A percentile compares a stretch with the other conserved stretches of the same genome.
Evolutionary conservation across 2,113 vertebrate genomes (phyloP).

Genomic region (Saimiri boliviensis): DNA sequence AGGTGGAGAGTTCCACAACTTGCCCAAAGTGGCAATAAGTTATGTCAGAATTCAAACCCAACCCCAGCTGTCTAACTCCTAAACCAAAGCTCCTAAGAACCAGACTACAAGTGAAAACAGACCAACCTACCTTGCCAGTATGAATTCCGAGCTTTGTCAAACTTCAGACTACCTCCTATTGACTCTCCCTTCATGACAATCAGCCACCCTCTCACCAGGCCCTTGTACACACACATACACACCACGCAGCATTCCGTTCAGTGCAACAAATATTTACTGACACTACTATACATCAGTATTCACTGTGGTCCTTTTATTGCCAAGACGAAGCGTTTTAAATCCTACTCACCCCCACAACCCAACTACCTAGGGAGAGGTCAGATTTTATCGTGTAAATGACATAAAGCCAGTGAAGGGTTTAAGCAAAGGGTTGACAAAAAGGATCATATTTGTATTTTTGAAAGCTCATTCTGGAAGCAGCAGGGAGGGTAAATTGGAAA

Average conservation of each 20-base stretch:
- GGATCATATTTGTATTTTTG: slow-evolving; percentile 55
- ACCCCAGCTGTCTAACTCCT: background rate
- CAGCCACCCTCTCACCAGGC: background rate
- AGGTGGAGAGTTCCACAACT: background rate
- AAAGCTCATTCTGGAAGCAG: slow-evolving; percentile 42
- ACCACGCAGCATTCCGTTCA: background rate
- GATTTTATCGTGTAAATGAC: slow-evolving; percentile 50
- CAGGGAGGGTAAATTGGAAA: background rate
- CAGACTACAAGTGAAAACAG: background rate
- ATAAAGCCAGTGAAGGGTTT: slow-evolving; percentile 38
- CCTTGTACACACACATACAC: background rate
- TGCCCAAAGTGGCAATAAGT: background rate
- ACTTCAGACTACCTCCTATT: background rate
- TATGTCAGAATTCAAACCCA: background rate
- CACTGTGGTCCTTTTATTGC: background rate
- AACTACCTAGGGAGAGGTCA: slow-evolving; percentile 12
- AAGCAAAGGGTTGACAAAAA: slow-evolving; percentile 19
- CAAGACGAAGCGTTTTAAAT: slow-evolving; percentile 1
- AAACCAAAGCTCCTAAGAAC: background rate
- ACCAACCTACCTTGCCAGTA: background rate
- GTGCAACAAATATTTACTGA: background rate
- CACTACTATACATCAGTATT: background rate
- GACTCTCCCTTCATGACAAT: too few species aligned
- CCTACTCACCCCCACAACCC: background rate
- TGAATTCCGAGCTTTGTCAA: background rate